Percentiles rank a stretch among this genome's conserved stretches.
phyloP scores from a whole-genome alignment of 2,797 vertebrate species.

The Aselliscus stoliczkanus region DNA sequence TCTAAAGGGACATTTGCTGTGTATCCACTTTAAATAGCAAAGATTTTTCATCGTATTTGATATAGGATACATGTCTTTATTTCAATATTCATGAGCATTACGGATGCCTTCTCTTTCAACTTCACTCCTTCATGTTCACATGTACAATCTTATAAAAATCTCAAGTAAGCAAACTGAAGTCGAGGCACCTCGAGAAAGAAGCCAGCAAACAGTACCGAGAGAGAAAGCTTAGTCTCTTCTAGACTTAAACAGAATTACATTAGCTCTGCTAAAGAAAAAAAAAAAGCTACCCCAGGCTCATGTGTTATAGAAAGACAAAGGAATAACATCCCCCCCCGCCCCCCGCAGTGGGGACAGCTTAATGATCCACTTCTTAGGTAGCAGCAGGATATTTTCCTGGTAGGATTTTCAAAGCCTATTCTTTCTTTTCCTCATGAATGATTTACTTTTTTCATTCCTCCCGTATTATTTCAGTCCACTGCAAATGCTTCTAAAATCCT shows the following conservation, averaged over 20 bases:
- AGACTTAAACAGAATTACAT: not conserved
- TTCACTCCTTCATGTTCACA: not conserved
- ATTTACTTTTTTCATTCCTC: constrained; percentile 25
- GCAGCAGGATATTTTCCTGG: constrained; percentile 3
- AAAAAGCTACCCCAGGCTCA: not conserved
- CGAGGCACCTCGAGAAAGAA: not conserved
- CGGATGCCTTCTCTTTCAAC: not conserved
- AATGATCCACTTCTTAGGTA: constrained; percentile 17
- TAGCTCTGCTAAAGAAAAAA: not conserved
- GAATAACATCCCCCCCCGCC: not conserved
- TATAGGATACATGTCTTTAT: not conserved
- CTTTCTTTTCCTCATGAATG: constrained; percentile 17
- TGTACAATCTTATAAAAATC: not conserved
- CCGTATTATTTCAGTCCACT: constrained; percentile 25
- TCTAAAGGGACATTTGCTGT: not conserved
- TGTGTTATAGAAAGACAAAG: not conserved
- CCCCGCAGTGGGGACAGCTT: not conserved
- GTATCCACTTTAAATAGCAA: not conserved
- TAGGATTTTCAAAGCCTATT: constrained; percentile 30
- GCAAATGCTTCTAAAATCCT: constrained; percentile 4
- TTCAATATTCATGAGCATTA: constrained; percentile 1
- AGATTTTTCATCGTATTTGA: not conserved
- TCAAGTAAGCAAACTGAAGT: not conserved
- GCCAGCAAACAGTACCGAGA: not conserved
- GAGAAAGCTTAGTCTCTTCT: not conserved